phyloP scores from a whole-genome alignment of 2,888 invertebrate genomes.

The Gandaritis pyraliata region DNA sequence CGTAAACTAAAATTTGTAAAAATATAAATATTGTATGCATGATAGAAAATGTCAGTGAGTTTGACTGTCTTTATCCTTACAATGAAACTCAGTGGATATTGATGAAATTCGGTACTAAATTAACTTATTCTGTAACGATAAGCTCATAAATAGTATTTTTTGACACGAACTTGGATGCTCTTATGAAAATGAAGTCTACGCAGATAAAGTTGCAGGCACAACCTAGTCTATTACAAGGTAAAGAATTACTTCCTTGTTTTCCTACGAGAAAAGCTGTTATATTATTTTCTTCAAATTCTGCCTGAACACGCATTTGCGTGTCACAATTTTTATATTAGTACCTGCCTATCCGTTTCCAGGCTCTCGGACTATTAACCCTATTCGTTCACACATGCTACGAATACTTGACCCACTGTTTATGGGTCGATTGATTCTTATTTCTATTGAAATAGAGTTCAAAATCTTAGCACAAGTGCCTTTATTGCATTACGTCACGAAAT shows the following conservation, averaged over 20 bases:
- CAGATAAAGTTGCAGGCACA: no score
- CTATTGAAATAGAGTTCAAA: constrained; percentile 40
- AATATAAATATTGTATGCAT: no score
- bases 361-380: constrained; percentile 76
- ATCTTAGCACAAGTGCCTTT: constrained; percentile 59
- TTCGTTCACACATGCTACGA: constrained; percentile 52
- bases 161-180: no score
- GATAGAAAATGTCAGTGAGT: no score
- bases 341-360: constrained; percentile 63
- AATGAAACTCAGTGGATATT: no score
- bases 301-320: constrained; percentile 70
- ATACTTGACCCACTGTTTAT: constrained; percentile 33
- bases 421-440: constrained; percentile 43
- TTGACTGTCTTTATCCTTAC: no score
- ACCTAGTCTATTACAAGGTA: neutral
- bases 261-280: constrained; percentile 13
- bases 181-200: no score
- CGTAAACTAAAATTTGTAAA: no score
- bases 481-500: constrained; percentile 77
- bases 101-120: no score
- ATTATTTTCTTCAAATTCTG: constrained; percentile 33
- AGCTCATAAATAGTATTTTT: no score
- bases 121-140: no score
- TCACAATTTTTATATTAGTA: constrained; percentile 60
- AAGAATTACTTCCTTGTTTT: neutral